phyloP scores from a whole-genome alignment of 2,797 vertebrate species.

The Lateolabrax maculatus region DNA sequence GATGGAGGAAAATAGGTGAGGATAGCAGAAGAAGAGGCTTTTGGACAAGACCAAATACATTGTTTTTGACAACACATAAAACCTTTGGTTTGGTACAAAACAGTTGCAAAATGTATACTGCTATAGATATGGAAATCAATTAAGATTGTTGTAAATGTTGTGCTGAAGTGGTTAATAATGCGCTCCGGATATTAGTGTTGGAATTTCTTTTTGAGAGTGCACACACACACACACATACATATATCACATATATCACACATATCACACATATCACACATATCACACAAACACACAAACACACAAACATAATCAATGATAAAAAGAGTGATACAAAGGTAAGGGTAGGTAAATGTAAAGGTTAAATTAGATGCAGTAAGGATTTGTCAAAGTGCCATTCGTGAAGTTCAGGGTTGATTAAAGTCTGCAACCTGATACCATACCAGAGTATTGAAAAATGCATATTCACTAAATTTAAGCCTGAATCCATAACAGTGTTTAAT shows the following conservation, averaged over 20 bases:
- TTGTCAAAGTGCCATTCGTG: background rate
- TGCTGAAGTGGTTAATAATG: conserved; percentile 66
- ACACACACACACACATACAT: background rate
- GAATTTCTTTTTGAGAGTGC: conserved; percentile 41
- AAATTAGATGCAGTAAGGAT: background rate
- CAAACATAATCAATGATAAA: conserved; percentile 13
- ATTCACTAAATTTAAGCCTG: background rate
- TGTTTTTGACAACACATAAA: background rate
- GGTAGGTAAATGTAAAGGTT: no score
- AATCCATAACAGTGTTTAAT: background rate
- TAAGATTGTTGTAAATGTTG: conserved; percentile 55
- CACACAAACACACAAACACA: background rate
- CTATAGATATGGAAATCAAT: conserved; percentile 64
- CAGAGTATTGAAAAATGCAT: background rate
- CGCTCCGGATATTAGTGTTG: conserved; percentile 27
- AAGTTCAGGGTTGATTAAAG: background rate
- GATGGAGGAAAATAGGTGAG: conserved; percentile 19
- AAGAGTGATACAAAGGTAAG: background rate
- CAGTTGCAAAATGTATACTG: conserved; percentile 40
- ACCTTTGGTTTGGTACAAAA: conserved; percentile 22
- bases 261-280: conserved; percentile 5
- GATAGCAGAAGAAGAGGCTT: background rate
- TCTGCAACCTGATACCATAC: background rate
- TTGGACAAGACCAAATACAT: background rate
- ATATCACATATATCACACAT: conserved; percentile 19